Conservation (phyloP, 2,797 vertebrate species). For the Malacoctenus gilli region DNA sequence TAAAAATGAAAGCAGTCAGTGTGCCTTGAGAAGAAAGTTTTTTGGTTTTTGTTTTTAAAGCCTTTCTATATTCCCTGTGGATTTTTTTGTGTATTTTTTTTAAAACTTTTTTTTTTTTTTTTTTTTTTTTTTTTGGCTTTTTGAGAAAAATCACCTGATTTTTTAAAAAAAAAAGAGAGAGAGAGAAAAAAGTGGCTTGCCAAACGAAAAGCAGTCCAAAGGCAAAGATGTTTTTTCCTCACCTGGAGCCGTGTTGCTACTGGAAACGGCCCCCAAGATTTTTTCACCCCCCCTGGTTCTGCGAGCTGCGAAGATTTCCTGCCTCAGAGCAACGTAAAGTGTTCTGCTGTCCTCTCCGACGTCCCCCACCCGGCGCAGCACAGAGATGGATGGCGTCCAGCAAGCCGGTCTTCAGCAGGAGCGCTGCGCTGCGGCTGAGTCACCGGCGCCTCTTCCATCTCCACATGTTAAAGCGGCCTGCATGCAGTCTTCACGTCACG, state of each 20-base stretch:
- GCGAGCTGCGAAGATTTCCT: slow-evolving; percentile 59
- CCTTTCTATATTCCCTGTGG: slow-evolving; percentile 66
- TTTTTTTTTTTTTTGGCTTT: no score
- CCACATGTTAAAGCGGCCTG: slow-evolving; percentile 45
- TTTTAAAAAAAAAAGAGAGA: no score
- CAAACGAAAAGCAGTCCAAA: slow-evolving; percentile 56
- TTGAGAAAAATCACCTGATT: slow-evolving; percentile 57
- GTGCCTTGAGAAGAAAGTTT: slow-evolving; percentile 76
- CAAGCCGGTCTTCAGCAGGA: slow-evolving; percentile 33
- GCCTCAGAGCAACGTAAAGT: slow-evolving; percentile 48
- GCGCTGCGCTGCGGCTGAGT: slow-evolving; percentile 41
- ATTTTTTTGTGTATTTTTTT: no score
- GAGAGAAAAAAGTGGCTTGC: slow-evolving; percentile 54
- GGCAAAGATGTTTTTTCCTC: slow-evolving; percentile 19
- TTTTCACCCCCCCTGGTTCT: slow-evolving; percentile 36
- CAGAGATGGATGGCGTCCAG: slow-evolving; percentile 43
- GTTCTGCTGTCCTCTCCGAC: slow-evolving; percentile 29
- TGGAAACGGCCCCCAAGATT: slow-evolving; percentile 42
- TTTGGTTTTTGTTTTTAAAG: slow-evolving; percentile 14
- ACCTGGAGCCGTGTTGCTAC: slow-evolving; percentile 34
- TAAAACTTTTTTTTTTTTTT: no score
- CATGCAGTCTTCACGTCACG: slow-evolving; percentile 50
- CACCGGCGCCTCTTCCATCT: slow-evolving; percentile 27
- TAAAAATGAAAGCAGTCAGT: slow-evolving; percentile 76
- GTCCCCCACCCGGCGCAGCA: slow-evolving; percentile 41